Evolutionary conservation across 2,797 vertebrate species (phyloP), one percentile per base, ranked within the genome.

Genomic region (Holocentrus rufus): DNA sequence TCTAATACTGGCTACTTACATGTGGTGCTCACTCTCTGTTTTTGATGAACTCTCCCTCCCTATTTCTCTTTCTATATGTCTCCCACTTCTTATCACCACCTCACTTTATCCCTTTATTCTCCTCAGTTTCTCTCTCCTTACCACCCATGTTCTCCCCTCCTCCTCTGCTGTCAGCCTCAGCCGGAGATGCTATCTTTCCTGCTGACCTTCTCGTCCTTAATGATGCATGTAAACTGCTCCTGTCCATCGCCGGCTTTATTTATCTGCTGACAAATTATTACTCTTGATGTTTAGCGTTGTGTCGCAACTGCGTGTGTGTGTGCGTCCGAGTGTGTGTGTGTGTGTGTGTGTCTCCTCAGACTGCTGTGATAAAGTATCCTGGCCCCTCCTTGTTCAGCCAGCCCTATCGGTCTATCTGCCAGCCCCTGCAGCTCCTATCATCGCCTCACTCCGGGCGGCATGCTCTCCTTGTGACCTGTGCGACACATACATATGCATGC

Each of bases 201-300:
- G 67, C 53, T 88, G 91, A 93, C 91, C 91, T 92, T 92, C 89
- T 90, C 83, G 13, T 87, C 79, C 81, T 76, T 93, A 93, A 93
- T 93, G 90, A 90, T 91, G 90, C 91, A 91, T 90, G 87, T 91
- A 90, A 93, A 90, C 90, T 76, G 86, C 79, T 85, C 85, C 88
- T 85, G 89, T 91, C 86, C 81, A 77, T 91, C 71, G 72, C 74
- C 53, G 81, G 74, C 75, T 86, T 91, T 92, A 92, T 92, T 92
- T 91, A 90, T 91, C 85, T 84, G 84, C 79, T 82, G 80, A 89
- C 87, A 88, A 91, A 91, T 89, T 79, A 90, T 90, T 79, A 84
- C 81, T 83, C 85, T 73, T 83, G 83, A 87, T 89, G 88, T 83
- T 72, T 63, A 63, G 62, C 20, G 30, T 65, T 66, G 60, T 67